A percentile compares a stretch with the other conserved stretches of the same genome.
These are phyloP conservation scores for Hippocampus kuda DNA, from an alignment of 2,797 vertebrate species.

Conservation along the genomic window DNA sequence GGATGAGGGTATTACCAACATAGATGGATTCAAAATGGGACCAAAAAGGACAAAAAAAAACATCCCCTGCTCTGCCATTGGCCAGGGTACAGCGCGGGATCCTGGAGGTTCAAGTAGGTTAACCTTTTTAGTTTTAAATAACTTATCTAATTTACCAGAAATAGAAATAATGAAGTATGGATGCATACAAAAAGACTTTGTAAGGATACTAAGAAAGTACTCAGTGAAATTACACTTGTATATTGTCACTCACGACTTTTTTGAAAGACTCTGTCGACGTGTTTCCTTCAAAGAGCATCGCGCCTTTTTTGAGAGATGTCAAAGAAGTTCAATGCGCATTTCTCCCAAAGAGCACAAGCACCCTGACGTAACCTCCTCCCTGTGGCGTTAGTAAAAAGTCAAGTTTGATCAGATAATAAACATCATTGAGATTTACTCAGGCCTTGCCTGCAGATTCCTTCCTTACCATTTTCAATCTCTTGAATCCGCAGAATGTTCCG, in stretches of 20 bases:
- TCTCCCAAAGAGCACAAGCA: slow-evolving; percentile 44
- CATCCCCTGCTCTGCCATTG: no score
- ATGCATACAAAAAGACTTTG: no score
- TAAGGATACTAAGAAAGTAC: no score
- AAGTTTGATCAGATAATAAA: slow-evolving; percentile 55
- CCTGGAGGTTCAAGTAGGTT: no score
- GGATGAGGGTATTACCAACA: no score
- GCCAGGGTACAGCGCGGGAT: no score
- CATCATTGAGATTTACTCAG: slow-evolving; percentile 30
- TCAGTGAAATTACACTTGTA: neutral
- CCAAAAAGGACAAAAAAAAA: no score
- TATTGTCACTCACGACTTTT: neutral
- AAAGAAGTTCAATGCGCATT: slow-evolving; percentile 53
- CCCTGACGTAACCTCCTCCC: slow-evolving; percentile 49
- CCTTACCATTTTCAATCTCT: slow-evolving; percentile 42
- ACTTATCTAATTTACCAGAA: no score
- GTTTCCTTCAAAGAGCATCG: slow-evolving; percentile 44
- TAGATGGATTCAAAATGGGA: no score
- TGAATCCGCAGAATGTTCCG: slow-evolving; percentile 28
- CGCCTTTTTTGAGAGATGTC: slow-evolving; percentile 29
- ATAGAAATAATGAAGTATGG: no score
- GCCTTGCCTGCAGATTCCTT: slow-evolving; percentile 37
- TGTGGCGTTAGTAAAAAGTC: slow-evolving; percentile 55
- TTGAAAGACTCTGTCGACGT: neutral
- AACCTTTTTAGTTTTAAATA: no score